Base-by-base conservation (phyloP, 2,113 vertebrate species). In the Zosterops pallidus region DNA sequence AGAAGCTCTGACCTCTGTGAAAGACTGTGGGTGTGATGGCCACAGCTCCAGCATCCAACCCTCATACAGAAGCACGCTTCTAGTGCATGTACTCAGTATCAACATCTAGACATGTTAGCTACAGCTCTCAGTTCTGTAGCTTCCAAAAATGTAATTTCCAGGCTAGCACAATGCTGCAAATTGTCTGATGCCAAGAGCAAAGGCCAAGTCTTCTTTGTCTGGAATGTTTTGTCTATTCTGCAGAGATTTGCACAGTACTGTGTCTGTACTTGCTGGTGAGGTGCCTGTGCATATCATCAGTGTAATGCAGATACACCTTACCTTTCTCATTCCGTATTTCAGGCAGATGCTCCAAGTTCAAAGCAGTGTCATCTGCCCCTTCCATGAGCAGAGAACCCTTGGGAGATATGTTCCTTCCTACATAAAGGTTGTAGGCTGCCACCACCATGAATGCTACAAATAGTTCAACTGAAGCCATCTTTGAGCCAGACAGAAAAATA, bases 401-500 rank as follows among this genome's bases (percentile, higher is more conserved):
- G 70, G 35, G 42, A 89, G 75, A 91, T 78, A 39, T 20, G 47
- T 44, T 78, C 44, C 16, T 88, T 86, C 22, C 52, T 49, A 6
- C 14, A 14, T 59, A 60, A 86, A 93, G 31, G 68, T 74, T 1
- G 0, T 28, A 33, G 59, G 68, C 60, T 88, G 55, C 47, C 25
- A 52, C 50, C 47, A 71, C 65, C 16, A 20, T 35, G 37, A 70
- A 37, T 37, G 31, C n/a, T 94, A 19, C 37, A 18, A 76, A 59
- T 67, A 68, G 71, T 64, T 83, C 71, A 75, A 13, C 63, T 86
- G 71, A 78, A 96, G 52, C 50, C 76, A 42, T 93, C 64, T 88
- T 88, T 59, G 69, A 83, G 60, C 20, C 35, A 86, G 90, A 83
- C 70, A 86, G 92, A 90, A 92, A 93, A 90, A 83, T 63, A 86